These are phyloP conservation scores for Stenolophus ochropezus DNA, from an alignment of 2,888 invertebrate genomes.

Conservation along the genomic window DNA sequence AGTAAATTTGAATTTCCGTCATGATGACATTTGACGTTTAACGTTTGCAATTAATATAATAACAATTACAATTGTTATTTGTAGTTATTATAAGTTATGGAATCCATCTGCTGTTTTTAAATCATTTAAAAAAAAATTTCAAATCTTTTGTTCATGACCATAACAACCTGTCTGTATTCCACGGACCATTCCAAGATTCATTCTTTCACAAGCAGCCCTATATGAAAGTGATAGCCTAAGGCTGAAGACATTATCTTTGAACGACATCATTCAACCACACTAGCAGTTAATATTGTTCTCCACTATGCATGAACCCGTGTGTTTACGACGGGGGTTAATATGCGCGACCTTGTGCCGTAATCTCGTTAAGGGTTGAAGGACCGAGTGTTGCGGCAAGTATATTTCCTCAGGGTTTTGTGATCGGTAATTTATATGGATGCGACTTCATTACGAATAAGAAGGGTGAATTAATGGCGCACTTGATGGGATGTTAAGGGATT, in stretches of 20 bases:
- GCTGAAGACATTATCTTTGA: not conserved
- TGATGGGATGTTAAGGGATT: constrained; percentile 16
- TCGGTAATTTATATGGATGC: constrained; percentile 34
- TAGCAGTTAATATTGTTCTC: constrained; percentile 23
- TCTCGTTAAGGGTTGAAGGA: constrained; percentile 26
- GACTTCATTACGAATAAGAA: constrained; percentile 13
- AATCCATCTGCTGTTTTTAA: too few species aligned
- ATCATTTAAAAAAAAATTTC: too few species aligned
- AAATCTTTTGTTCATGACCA: too few species aligned
- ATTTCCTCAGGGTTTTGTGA: constrained; percentile 36
- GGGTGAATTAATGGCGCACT: not conserved
- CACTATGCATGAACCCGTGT: constrained; percentile 16
- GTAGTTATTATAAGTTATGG: too few species aligned
- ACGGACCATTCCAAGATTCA: too few species aligned
- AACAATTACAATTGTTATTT: too few species aligned
- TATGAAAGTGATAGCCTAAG: not conserved
- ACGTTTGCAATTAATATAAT: too few species aligned
- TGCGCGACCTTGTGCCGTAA: constrained; percentile 19
- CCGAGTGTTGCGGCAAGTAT: not conserved
- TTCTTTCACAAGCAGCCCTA: not conserved
- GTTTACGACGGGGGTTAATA: constrained; percentile 17
- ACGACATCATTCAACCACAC: not conserved
- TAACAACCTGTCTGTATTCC: not conserved
- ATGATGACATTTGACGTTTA: too few species aligned
- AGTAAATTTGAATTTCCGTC: too few species aligned